These are phyloP conservation scores for Eristalis arbustorum DNA, from an alignment of 2,888 invertebrate genomes.

Conservation along the genomic window DNA sequence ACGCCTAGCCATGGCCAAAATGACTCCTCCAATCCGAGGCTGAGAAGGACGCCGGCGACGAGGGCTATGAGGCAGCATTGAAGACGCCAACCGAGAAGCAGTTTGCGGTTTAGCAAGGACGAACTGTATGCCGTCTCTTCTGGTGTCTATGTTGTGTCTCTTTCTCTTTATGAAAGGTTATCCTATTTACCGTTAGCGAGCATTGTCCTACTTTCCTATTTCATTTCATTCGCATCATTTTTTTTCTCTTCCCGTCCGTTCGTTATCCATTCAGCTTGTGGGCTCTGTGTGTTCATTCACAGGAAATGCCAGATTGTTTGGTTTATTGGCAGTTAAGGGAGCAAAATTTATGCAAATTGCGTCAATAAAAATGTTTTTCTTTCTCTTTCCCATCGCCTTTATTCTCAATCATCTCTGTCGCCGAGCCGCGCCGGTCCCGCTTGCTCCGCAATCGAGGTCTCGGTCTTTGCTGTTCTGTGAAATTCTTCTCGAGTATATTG, in stretches of 20 bases:
- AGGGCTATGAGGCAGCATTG: neutral
- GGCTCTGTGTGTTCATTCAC: slow-evolving; percentile 33
- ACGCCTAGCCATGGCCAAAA: neutral
- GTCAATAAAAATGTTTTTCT: slow-evolving; percentile 63
- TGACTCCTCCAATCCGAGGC: neutral
- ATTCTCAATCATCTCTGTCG: neutral
- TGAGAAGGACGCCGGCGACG: neutral
- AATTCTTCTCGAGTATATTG: slow-evolving; percentile 10
- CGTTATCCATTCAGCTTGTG: neutral
- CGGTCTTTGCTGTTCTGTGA: neutral
- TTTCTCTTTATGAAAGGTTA: slow-evolving; percentile 44
- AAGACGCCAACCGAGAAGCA: slow-evolving; percentile 21
- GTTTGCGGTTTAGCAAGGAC: slow-evolving; percentile 45
- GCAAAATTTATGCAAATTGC: slow-evolving; percentile 70
- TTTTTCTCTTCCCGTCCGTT: too few species aligned
- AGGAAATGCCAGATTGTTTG: slow-evolving; percentile 69
- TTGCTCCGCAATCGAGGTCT: neutral
- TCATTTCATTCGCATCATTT: slow-evolving; percentile 23
- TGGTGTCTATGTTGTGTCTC: neutral
- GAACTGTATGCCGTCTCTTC: neutral
- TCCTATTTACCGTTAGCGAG: slow-evolving; percentile 66
- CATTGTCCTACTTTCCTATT: slow-evolving; percentile 62
- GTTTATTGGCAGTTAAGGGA: slow-evolving; percentile 70
- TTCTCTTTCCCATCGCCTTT: slow-evolving; percentile 5
- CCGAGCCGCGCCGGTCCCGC: neutral